Percentiles rank a stretch among this genome's conserved stretches.
phyloP scores from a whole-genome alignment of 2,113 vertebrate species.

The Oreocharis arfaki region DNA sequence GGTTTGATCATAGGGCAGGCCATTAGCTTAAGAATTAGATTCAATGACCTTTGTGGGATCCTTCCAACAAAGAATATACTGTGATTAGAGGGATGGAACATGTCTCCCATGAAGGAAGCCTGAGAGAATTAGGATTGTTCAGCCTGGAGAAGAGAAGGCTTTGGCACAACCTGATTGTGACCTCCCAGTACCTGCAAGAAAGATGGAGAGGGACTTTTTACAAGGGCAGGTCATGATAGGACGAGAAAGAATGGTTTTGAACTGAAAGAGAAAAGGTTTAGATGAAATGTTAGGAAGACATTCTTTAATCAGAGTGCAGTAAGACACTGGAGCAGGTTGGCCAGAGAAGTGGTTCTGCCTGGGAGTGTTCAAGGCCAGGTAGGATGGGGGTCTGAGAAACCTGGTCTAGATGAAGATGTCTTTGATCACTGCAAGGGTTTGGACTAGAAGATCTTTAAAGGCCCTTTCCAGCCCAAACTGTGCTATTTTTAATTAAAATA shows the following conservation, averaged over 20 bases:
- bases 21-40: fast-evolving
- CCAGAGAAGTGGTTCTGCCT: background rate
- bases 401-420: background rate
- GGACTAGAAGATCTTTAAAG: background rate
- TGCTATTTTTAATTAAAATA: background rate
- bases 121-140: background rate
- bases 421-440: background rate
- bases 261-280: background rate
- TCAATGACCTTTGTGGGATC: background rate
- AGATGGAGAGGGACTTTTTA: background rate
- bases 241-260: background rate
- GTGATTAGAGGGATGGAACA: background rate
- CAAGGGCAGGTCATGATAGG: background rate
- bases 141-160: background rate
- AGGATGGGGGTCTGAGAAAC: background rate
- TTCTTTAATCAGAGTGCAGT: background rate
- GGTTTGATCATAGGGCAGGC: background rate
- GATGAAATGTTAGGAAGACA: background rate
- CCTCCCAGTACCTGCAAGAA: background rate
- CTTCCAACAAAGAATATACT: background rate
- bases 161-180: fast-evolving
- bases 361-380: background rate
- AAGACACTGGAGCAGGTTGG: background rate
- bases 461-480: background rate
- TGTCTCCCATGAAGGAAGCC: background rate